phyloP scores from a whole-genome alignment of 1,140 invertebrate species.

The Homalodisca vitripennis region DNA sequence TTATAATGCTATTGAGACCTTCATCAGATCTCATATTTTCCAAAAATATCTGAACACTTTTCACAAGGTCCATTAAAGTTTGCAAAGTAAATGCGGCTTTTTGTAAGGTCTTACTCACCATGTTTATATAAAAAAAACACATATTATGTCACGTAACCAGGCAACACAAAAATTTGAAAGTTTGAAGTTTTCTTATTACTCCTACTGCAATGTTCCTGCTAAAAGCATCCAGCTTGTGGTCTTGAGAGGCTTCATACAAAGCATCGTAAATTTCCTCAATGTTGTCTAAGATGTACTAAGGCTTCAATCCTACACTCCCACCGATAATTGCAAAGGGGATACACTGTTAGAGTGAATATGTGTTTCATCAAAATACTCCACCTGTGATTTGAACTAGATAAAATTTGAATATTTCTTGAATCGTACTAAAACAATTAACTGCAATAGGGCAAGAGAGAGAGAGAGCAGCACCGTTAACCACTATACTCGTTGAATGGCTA shows the following conservation, averaged over 20 bases:
- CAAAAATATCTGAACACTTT: no score
- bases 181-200: slow-evolving; percentile 11
- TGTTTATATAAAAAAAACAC: slow-evolving; percentile 31
- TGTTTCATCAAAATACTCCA: background rate
- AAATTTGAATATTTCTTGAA: background rate
- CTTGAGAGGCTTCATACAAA: background rate
- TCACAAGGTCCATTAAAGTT: no score
- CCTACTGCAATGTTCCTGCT: background rate
- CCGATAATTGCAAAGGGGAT: background rate
- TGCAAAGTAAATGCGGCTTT: no score
- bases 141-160: slow-evolving; percentile 29
- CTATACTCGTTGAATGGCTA: slow-evolving; percentile 35
- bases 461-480: slow-evolving; percentile 31
- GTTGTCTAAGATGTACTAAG: background rate
- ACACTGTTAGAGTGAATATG: background rate
- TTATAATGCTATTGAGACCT: no score
- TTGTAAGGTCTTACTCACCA: slow-evolving; percentile 29
- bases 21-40: no score
- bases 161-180: slow-evolving; percentile 27
- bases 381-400: background rate
- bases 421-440: background rate
- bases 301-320: slow-evolving; percentile 16
- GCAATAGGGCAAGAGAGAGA: background rate
- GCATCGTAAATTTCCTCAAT: slow-evolving; percentile 18
- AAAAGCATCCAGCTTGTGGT: background rate